Percentiles rank a stretch among this genome's conserved stretches.
Conservation (phyloP, 2,113 vertebrate genomes). For the Drymodes brunneopygia region DNA sequence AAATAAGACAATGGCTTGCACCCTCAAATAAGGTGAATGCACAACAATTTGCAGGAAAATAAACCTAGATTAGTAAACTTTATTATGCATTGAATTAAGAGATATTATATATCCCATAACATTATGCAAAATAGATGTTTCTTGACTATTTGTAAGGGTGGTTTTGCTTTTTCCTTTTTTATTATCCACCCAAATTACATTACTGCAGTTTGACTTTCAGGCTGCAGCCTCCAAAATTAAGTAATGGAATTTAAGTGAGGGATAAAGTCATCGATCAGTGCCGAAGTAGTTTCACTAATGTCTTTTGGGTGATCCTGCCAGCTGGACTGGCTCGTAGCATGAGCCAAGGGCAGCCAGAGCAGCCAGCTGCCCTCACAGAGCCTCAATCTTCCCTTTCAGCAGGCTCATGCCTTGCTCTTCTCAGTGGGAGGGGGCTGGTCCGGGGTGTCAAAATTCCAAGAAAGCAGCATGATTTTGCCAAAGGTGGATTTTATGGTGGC, state of each 20-base stretch:
- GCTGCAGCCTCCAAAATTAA: not conserved
- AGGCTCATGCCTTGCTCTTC: rapidly evolving
- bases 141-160: not conserved
- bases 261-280: not conserved
- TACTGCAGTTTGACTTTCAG: not conserved
- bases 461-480: not conserved
- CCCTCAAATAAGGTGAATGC: not conserved
- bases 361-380: not conserved
- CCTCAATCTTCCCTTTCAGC: rapidly evolving
- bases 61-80: not conserved
- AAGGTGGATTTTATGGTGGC: not conserved
- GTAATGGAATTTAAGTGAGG: not conserved
- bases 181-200: not conserved
- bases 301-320: not conserved
- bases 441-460: rapidly evolving
- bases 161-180: not conserved
- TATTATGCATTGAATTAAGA: not conserved
- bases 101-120: rapidly evolving
- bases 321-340: not conserved
- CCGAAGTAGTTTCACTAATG: rapidly evolving
- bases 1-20: not conserved
- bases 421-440: not conserved
- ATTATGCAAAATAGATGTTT: not conserved
- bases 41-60: not conserved
- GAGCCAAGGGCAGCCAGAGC: too few species aligned